Evolutionary conservation across 2,113 vertebrate genomes (phyloP).

Genomic region (Ceratotherium simum): DNA sequence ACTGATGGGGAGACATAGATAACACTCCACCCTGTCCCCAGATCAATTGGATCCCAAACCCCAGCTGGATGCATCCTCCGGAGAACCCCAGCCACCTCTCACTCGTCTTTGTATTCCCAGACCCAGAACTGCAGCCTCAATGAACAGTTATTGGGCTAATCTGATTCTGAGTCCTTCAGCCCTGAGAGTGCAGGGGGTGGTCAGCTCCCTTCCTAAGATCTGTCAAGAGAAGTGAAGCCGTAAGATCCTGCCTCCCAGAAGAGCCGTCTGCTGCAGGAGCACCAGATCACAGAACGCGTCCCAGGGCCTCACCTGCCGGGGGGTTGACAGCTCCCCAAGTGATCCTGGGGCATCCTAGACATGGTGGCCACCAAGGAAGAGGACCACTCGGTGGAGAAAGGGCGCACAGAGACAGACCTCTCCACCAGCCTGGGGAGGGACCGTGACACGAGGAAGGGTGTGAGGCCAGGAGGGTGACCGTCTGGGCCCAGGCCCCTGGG

Average conservation of each 20-base stretch:
- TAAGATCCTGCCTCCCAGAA: not conserved
- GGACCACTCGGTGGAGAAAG: not conserved
- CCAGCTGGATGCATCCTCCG: not conserved
- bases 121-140: rapidly evolving
- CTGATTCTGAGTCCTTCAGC: not conserved
- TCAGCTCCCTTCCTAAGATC: not conserved
- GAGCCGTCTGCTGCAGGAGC: not conserved
- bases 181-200: not conserved
- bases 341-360: not conserved
- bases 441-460: not conserved
- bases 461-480: not conserved
- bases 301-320: rapidly evolving
- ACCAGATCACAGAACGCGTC: rapidly evolving
- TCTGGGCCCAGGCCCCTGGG: not conserved
- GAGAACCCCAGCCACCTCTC: not conserved
- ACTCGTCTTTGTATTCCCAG: not conserved
- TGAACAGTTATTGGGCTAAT: not conserved
- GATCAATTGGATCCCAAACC: not conserved
- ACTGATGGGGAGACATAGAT: not conserved
- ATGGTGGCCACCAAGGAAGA: not conserved
- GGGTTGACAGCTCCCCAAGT: no score
- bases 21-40: not conserved
- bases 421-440: rapidly evolving
- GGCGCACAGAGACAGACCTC: not conserved
- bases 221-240: not conserved